Percentiles rank a stretch among this genome's conserved stretches.
Conservation (phyloP, 2,797 vertebrate genomes). For the Scolopax rusticola region DNA sequence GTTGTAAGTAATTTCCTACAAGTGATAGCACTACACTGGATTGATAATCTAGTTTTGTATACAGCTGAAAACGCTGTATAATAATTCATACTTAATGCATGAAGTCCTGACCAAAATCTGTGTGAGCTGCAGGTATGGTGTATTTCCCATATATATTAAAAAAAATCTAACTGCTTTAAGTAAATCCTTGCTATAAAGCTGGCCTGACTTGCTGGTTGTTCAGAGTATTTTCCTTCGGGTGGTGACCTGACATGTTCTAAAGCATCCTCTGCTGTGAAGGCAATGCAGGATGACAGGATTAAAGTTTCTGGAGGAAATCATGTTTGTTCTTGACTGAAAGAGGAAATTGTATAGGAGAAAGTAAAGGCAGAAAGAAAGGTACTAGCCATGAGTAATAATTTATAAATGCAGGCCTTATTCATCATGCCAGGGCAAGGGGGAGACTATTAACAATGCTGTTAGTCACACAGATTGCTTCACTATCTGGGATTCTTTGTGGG, state of each 20-base stretch:
- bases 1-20: neutral
- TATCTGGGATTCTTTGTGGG: neutral
- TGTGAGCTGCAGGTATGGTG: neutral
- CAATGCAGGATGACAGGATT: conserved; percentile 17
- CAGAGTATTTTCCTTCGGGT: neutral
- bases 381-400: neutral
- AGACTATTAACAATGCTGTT: neutral
- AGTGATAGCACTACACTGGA: neutral
- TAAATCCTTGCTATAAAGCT: neutral
- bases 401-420: neutral
- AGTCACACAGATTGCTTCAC: neutral
- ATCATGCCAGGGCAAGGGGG: neutral
- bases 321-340: conserved; percentile 40
- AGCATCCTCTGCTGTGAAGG: neutral
- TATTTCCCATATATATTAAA: neutral
- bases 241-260: conserved; percentile 8
- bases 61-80: neutral
- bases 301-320: neutral
- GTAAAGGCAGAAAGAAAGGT: conserved; percentile 10
- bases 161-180: neutral
- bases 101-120: neutral
- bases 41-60: neutral
- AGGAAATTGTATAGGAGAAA: neutral
- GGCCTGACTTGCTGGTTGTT: neutral
- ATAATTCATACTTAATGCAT: neutral